These are phyloP conservation scores for Blera fallax DNA, from an alignment of 2,888 invertebrate genomes.

Conservation along the genomic window DNA sequence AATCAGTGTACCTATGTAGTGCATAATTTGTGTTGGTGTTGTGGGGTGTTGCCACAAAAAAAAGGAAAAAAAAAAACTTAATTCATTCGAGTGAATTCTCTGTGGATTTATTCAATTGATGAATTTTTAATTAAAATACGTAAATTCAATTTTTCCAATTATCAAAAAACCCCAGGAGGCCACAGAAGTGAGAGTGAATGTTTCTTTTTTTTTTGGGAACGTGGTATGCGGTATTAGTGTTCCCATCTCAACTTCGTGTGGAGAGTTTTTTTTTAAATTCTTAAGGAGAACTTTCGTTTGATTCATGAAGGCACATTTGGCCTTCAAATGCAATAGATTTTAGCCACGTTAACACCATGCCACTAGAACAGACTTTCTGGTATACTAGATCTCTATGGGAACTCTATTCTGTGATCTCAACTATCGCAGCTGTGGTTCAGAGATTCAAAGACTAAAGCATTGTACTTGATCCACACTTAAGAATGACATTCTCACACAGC, in stretches of 20 bases:
- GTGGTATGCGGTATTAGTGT: not conserved
- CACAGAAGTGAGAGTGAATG: not conserved
- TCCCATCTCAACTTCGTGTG: not conserved
- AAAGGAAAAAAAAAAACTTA: not conserved
- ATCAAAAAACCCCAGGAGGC: slow-evolving; percentile 8
- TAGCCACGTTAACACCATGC: no score
- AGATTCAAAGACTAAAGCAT: no score
- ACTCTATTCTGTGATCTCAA: no score
- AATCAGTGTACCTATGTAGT: slow-evolving; percentile 21
- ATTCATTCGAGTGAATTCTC: slow-evolving; percentile 30
- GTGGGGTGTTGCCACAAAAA: not conserved
- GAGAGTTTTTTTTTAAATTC: not conserved
- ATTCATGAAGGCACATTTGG: no score
- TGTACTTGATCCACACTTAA: no score
- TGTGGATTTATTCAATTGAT: slow-evolving; percentile 47
- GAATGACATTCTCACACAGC: no score
- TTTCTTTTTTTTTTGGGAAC: not conserved
- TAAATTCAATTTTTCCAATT: slow-evolving; percentile 61
- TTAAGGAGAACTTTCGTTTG: no score
- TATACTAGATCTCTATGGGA: no score
- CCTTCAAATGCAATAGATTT: no score
- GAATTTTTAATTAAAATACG: slow-evolving; percentile 68
- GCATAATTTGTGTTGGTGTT: slow-evolving; percentile 34
- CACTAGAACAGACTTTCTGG: no score
- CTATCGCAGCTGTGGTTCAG: no score